These are phyloP conservation scores for Heptranchias perlo DNA, from an alignment of 2,113 vertebrate species.

Conservation along the genomic window DNA sequence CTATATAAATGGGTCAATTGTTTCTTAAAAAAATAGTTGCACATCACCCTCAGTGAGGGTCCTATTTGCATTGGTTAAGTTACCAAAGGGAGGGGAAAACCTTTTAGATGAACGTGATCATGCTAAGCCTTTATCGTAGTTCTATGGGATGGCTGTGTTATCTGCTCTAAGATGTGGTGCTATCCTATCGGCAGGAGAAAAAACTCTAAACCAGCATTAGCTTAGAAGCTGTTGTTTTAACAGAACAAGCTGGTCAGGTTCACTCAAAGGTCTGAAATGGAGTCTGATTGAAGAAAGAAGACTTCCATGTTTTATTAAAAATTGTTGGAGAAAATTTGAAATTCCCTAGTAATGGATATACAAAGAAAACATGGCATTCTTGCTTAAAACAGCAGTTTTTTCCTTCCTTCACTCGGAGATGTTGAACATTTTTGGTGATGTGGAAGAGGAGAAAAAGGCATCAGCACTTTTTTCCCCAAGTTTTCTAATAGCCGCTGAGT, in stretches of 20 bases:
- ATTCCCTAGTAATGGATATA: not conserved
- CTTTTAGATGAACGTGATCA: not conserved
- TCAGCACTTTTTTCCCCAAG: not conserved
- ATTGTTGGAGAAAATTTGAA: not conserved
- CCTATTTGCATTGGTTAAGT: not conserved
- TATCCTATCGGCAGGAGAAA: not conserved
- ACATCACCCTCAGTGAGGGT: no score
- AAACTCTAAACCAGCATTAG: not conserved
- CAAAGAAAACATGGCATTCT: not conserved
- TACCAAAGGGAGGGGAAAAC: not conserved
- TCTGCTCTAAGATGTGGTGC: not conserved
- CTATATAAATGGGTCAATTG: not conserved
- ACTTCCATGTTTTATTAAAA: not conserved
- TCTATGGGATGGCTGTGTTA: not conserved
- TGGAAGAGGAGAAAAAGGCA: not conserved
- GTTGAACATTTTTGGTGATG: not conserved
- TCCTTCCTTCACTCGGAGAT: not conserved
- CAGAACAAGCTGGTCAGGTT: not conserved
- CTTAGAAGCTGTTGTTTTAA: not conserved
- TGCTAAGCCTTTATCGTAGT: not conserved
- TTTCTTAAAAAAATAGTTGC: not conserved
- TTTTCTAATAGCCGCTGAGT: not conserved
- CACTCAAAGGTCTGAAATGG: not conserved
- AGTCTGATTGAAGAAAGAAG: not conserved
- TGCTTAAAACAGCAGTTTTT: not conserved